Conservation (phyloP, 2,113 vertebrate species). For the Zootoca vivipara region DNA sequence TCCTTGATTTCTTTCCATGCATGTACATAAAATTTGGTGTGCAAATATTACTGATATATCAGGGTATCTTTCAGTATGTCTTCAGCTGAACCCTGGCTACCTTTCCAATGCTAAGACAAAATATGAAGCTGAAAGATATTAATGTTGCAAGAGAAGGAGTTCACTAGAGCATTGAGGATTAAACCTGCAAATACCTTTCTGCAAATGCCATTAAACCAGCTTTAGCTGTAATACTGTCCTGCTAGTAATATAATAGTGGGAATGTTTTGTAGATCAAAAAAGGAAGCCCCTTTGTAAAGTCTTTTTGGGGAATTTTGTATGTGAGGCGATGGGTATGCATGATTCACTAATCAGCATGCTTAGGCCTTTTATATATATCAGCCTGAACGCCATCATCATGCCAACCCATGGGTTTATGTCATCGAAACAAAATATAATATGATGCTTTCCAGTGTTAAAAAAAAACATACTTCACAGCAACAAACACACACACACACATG, state of each 20-base stretch:
- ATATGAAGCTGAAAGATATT: background rate
- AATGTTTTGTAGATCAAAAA: background rate
- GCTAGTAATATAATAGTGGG: background rate
- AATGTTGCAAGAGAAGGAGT: background rate
- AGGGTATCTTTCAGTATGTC: background rate
- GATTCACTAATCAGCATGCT: slow-evolving; percentile 15
- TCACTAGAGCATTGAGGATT: background rate
- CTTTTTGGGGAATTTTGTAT: background rate
- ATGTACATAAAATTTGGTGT: too few species aligned
- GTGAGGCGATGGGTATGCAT: slow-evolving; percentile 11
- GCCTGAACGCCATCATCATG: background rate
- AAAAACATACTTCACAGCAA: background rate
- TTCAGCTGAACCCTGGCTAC: background rate
- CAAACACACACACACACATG: background rate
- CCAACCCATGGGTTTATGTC: slow-evolving; percentile 23
- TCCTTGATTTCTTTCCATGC: too few species aligned
- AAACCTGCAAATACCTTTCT: background rate
- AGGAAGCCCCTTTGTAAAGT: slow-evolving; percentile 1
- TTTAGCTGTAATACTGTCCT: background rate
- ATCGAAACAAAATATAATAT: slow-evolving; percentile 31
- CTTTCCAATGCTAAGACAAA: background rate
- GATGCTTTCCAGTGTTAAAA: slow-evolving; percentile 24
- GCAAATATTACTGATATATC: too few species aligned
- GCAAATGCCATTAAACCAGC: fast-evolving
- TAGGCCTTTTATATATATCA: slow-evolving; percentile 30